Evolutionary conservation across 2,888 invertebrate genomes (phyloP).

Genomic region (Hypselothyrea guttata): DNA sequence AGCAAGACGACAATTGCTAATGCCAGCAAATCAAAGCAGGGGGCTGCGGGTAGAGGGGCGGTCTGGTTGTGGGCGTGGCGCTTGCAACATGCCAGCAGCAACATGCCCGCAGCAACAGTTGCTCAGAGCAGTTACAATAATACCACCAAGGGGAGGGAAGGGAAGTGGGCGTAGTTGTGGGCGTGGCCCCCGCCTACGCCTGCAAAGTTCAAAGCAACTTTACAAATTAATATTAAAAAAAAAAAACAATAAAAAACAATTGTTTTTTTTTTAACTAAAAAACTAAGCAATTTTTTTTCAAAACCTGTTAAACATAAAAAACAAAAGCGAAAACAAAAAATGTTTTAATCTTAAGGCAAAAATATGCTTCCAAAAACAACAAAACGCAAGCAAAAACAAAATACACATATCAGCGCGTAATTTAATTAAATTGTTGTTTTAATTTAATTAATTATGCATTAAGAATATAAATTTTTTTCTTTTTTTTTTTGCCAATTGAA

Average conservation of each 20-base stretch:
- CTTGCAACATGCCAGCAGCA: conserved; percentile 57
- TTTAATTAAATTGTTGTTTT: conserved; percentile 36
- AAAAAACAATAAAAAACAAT: neutral
- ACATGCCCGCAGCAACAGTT: conserved; percentile 22
- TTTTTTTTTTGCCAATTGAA: conserved; percentile 44
- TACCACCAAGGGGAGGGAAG: conserved; percentile 39
- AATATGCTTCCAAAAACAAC: conserved; percentile 43
- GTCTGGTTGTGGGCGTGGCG: too few species aligned
- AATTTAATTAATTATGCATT: conserved; percentile 14
- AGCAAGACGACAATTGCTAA: conserved; percentile 4
- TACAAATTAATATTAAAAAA: conserved; percentile 13
- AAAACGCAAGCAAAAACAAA: conserved; percentile 45
- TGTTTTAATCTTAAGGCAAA: conserved; percentile 17
- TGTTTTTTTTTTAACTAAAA: neutral
- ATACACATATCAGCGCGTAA: conserved; percentile 58
- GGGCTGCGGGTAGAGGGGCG: too few species aligned
- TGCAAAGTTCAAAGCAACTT: too few species aligned
- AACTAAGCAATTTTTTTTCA: conserved; percentile 30
- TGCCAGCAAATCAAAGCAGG: too few species aligned
- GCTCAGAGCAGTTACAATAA: conserved; percentile 23
- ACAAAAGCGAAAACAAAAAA: too few species aligned
- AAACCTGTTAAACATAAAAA: conserved; percentile 38
- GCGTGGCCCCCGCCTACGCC: conserved; percentile 52
- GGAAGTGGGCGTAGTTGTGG: conserved; percentile 36
- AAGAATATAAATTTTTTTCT: conserved; percentile 44